Evolutionary conservation across 2,797 vertebrate species (phyloP).

Genomic region (Tragopan temminckii): DNA sequence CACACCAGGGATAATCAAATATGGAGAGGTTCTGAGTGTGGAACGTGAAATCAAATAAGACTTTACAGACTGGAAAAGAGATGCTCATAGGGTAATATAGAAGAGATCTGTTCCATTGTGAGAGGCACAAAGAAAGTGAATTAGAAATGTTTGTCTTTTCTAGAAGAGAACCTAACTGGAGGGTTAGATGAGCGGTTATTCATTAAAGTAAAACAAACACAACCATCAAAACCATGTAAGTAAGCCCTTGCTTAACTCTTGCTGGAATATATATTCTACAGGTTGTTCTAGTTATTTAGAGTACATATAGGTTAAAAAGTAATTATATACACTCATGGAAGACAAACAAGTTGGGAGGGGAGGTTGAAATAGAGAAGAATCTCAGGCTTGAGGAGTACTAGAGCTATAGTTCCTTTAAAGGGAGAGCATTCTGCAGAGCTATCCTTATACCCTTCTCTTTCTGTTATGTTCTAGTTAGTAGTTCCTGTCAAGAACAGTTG

Average conservation of each 20-base stretch:
- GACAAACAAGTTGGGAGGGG: background rate
- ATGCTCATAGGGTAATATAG: background rate
- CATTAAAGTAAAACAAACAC: fast-evolving
- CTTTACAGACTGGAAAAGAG: background rate
- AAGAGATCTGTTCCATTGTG: background rate
- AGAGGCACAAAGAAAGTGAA: background rate
- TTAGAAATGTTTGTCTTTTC: background rate
- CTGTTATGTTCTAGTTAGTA: background rate
- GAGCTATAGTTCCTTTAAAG: background rate
- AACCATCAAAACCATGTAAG: background rate
- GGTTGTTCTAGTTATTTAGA: background rate
- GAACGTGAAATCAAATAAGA: background rate
- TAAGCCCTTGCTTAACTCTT: background rate
- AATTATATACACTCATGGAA: background rate
- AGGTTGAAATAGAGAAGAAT: background rate
- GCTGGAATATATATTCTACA: background rate
- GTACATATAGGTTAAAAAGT: background rate
- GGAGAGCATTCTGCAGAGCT: background rate
- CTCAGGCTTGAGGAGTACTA: background rate
- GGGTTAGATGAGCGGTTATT: fast-evolving
- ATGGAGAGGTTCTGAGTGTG: background rate
- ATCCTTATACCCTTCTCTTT: background rate
- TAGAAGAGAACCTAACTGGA: background rate
- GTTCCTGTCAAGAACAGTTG: background rate
- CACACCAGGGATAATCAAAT: background rate